phyloP scores from a whole-genome alignment of 2,888 invertebrate species.

The Choristoneura rosaceana region DNA sequence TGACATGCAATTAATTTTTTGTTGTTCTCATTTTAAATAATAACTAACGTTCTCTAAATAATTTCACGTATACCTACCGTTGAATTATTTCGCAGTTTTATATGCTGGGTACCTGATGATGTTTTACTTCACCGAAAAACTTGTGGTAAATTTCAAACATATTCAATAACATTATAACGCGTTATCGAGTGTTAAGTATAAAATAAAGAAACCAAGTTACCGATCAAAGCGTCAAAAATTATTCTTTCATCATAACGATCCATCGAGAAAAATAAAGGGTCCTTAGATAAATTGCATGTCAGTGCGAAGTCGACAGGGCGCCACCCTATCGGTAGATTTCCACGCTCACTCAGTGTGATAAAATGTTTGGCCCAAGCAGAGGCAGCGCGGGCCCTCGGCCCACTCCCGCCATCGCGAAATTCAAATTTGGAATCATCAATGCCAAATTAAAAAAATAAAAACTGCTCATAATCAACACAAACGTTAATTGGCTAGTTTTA shows the following conservation, averaged over 20 bases:
- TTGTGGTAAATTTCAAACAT: no score
- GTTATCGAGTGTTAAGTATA: no score
- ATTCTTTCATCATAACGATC: not conserved
- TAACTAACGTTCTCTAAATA: no score
- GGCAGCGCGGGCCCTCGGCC: constrained; percentile 62
- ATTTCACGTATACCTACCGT: no score
- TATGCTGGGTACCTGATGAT: no score
- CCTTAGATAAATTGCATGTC: constrained; percentile 48
- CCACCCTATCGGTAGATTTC: constrained; percentile 75
- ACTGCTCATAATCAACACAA: constrained; percentile 26
- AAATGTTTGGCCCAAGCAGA: constrained; percentile 72
- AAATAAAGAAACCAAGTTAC: not conserved
- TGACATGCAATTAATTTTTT: no score
- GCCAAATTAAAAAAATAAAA: constrained; percentile 51
- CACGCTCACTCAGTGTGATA: constrained; percentile 75
- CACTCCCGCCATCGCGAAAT: constrained; percentile 73
- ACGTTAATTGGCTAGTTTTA: constrained; percentile 5
- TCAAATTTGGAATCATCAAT: constrained; percentile 64
- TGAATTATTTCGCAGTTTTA: no score
- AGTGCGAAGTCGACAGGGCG: constrained; percentile 55
- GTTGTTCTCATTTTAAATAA: no score
- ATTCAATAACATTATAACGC: no score
- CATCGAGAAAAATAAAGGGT: constrained; percentile 1
- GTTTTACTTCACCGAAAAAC: no score
- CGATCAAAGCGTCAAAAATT: not conserved